phyloP scores from a whole-genome alignment of 2,797 vertebrate species.

The Hybognathus amarus region DNA sequence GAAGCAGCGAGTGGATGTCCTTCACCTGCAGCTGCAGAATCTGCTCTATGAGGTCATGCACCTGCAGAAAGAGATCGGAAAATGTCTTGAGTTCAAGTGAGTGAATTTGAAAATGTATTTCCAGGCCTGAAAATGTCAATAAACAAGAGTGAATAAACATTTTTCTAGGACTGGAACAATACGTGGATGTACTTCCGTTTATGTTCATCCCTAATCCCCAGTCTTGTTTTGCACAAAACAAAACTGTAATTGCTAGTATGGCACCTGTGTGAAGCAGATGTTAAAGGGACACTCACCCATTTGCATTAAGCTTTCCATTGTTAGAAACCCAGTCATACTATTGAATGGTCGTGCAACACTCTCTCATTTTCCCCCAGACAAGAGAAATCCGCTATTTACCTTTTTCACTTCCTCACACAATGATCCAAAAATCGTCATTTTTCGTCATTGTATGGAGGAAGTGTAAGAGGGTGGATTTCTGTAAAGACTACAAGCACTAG shows the following conservation, averaged over 20 bases:
- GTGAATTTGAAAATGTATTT: slow-evolving; percentile 58
- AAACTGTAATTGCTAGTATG: background rate
- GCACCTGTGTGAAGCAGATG: no score
- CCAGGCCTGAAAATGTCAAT: background rate
- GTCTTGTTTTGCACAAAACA: background rate
- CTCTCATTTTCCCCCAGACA: no score
- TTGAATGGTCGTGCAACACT: no score
- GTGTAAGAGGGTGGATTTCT: no score
- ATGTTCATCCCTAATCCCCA: background rate
- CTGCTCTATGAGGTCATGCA: slow-evolving; percentile 99
- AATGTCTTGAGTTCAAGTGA: slow-evolving; percentile 98
- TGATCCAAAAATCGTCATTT: no score
- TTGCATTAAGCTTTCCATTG: no score
- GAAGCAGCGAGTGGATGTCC: slow-evolving; percentile 94
- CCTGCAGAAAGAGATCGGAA: slow-evolving; percentile 98
- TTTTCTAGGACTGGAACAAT: background rate
- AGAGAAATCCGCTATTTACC: no score
- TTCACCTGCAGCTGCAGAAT: slow-evolving; percentile 97
- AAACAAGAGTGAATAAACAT: background rate
- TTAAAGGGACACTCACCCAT: no score
- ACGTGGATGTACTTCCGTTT: background rate
- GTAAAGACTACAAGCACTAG: no score
- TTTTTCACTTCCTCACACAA: no score
- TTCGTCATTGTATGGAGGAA: no score
- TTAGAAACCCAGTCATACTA: no score